These are phyloP conservation scores for Spodoptera exigua DNA, from an alignment of 2,888 invertebrate species.

Conservation along the genomic window DNA sequence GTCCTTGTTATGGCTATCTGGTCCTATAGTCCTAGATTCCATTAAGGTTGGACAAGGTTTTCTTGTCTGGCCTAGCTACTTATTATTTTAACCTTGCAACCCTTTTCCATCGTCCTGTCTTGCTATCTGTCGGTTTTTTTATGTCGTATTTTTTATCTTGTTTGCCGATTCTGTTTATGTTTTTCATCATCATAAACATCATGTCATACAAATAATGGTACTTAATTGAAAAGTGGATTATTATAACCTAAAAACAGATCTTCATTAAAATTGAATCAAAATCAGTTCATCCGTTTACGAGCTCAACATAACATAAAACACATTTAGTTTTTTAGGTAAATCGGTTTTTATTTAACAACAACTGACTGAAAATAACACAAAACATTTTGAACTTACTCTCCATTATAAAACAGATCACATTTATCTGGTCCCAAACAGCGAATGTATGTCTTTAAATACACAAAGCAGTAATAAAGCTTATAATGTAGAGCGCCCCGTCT, in stretches of 20 bases:
- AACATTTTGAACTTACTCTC: background rate
- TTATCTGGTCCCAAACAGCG: background rate
- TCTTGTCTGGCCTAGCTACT: slow-evolving; percentile 23
- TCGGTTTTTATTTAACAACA: too few relatives aligned
- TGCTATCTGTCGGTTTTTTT: slow-evolving; percentile 43
- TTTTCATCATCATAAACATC: slow-evolving; percentile 1
- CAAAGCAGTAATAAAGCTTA: slow-evolving; percentile 29
- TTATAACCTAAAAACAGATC: too few relatives aligned
- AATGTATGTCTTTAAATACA: slow-evolving; percentile 12
- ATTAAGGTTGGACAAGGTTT: slow-evolving; percentile 19
- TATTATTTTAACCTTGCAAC: slow-evolving; percentile 28
- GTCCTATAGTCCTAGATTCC: slow-evolving; percentile 37
- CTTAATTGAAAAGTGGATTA: too few relatives aligned
- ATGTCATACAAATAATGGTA: slow-evolving; percentile 2
- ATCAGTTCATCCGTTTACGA: too few relatives aligned
- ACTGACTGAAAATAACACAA: too few relatives aligned
- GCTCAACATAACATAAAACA: too few relatives aligned
- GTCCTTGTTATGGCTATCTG: slow-evolving; percentile 24
- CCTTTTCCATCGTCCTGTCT: slow-evolving; percentile 35
- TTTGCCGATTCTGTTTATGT: slow-evolving; percentile 28
- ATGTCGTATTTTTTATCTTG: slow-evolving; percentile 28
- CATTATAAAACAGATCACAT: slow-evolving; percentile 5
- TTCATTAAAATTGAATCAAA: too few relatives aligned
- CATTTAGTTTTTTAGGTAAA: too few relatives aligned
- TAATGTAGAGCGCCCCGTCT: slow-evolving; percentile 28